Evolutionary conservation across 1,140 invertebrate species (phyloP).

Genomic region (Sycophaga agraensis): DNA sequence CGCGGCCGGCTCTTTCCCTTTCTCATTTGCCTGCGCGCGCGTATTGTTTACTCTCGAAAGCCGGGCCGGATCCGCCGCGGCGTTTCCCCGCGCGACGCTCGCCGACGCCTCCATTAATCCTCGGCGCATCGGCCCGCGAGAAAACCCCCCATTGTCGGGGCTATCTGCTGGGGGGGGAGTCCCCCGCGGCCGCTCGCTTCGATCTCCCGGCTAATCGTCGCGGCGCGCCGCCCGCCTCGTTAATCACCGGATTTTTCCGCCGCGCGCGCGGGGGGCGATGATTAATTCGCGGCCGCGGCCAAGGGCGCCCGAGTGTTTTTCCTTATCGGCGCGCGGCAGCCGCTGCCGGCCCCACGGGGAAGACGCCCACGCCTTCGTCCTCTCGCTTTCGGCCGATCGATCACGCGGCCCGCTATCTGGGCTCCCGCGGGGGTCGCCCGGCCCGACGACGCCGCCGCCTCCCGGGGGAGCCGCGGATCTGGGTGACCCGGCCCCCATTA

Average conservation of each 20-base stretch:
- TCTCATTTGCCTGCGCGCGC: constrained; percentile 15
- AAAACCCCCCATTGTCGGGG: too few species aligned
- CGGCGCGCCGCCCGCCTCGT: not conserved
- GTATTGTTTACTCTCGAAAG: constrained; percentile 19
- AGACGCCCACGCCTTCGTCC: too few species aligned
- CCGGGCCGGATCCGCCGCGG: not conserved
- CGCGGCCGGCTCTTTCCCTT: constrained; percentile 19
- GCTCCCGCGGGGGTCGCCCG: not conserved
- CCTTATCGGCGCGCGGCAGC: not conserved
- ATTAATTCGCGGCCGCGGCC: not conserved
- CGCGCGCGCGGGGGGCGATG: not conserved
- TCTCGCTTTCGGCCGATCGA: not conserved
- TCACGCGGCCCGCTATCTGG: not conserved
- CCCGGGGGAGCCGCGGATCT: not conserved
- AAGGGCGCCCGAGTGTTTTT: not conserved
- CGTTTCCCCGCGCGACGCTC: not conserved
- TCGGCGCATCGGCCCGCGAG: too few species aligned
- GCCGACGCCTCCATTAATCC: too few species aligned
- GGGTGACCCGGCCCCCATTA: not conserved
- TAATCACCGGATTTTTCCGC: not conserved
- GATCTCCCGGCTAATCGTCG: too few species aligned
- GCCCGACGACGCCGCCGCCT: not conserved
- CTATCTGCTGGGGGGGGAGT: too few species aligned
- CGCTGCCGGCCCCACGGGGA: not conserved
- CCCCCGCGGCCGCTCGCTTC: too few species aligned